Conservation (phyloP, 2,888 invertebrate species). For the Sesia bembeciformis region DNA sequence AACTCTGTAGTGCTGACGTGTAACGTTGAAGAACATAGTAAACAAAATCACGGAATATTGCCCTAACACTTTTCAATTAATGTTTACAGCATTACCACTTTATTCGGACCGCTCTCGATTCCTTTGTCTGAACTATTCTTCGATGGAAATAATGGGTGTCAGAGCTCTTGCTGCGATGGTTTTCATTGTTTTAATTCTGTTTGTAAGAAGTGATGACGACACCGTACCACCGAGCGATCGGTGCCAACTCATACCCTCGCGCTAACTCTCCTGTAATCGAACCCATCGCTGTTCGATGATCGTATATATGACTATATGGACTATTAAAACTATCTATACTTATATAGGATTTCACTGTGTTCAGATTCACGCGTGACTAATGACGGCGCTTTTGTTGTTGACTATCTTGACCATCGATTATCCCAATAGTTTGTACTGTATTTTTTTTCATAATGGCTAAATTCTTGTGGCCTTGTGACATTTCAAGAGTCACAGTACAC, state of each 20-base stretch:
- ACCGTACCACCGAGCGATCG: constrained; percentile 17
- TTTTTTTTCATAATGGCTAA: too few species aligned
- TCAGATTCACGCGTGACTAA: too few species aligned
- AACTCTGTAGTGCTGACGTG: too few species aligned
- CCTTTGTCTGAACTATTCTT: background rate
- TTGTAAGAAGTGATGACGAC: constrained; percentile 25
- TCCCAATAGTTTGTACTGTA: too few species aligned
- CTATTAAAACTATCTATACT: too few species aligned
- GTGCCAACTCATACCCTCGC: constrained; percentile 21
- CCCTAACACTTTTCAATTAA: background rate
- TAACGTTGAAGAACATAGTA: too few species aligned
- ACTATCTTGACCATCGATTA: too few species aligned
- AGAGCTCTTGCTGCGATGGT: background rate
- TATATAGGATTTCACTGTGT: too few species aligned
- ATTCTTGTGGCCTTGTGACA: too few species aligned
- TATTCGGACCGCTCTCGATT: background rate
- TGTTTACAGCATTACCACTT: background rate
- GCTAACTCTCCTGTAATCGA: constrained; percentile 31
- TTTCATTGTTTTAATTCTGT: background rate
- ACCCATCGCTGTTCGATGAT: constrained; percentile 12
- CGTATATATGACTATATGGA: background rate
- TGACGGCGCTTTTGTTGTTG: too few species aligned
- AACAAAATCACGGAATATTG: background rate
- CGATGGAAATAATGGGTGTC: background rate
- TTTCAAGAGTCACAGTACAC: too few species aligned